Evolutionary conservation across 2,888 invertebrate species (phyloP), one percentile per base, ranked within the genome.

Genomic region (Tanytarsus gracilentus): DNA sequence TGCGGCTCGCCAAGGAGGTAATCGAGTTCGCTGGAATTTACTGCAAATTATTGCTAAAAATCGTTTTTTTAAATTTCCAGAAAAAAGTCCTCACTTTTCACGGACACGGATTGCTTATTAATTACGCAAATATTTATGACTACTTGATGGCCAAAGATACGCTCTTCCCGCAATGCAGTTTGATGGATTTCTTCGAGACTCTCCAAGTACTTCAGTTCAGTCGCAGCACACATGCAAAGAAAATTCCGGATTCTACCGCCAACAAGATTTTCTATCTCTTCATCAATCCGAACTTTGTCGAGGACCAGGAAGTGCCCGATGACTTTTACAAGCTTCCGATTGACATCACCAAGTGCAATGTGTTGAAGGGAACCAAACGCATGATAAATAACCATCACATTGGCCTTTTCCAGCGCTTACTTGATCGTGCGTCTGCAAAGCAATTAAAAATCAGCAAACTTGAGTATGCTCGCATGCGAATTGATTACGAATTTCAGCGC

Each of bases 111-210:
- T 5, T 60, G 3, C n/a, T 33, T 3, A 33, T 60, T 26, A 16
- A 49, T 25, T 5, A 25, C 5, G n/a, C 2, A 4, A 11, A 48
- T n/a, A 18, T 60, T 2, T 5, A n/a, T 3, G 27, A 60, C 8
- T 50, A 36, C 26, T 21, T 60, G 9, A 5, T 11, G 23, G 49
- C 60, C 8, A 7, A 21, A 1, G 33, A n/a, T n/a, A 36, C 49
- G 2, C 21, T 18, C 3, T 60, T 60, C 26, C 8, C 23, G 14
- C 16, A 50, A 6, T 5, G 11, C 3, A 23, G 16, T 5, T 4
- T 50, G 2, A 25, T 40, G 6, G 60, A 60, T 16, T 60, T 60
- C 26, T 7, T 50, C 7, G 26, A 49, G n/a, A 30, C 36, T 9
- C 29, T 60, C 2, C 2, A 50, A 26, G 16, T 60, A 7, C 33